Base-by-base conservation (phyloP, 1,140 invertebrate species). In the Sitophilus oryzae region DNA sequence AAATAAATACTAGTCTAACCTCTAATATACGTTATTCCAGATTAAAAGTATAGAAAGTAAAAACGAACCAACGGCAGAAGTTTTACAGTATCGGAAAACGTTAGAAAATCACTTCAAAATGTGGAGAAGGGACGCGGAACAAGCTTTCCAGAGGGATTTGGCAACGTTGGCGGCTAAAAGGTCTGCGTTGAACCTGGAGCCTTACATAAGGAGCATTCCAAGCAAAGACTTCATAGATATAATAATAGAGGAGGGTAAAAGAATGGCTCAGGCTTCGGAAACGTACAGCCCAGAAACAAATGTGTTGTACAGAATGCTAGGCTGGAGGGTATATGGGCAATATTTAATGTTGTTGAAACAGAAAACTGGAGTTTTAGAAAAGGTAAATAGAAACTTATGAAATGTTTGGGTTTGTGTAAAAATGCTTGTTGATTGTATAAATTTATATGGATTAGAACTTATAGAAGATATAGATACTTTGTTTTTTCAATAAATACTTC, bases 181-280 rank as follows among this genome's bases (percentile, higher is more conserved):
- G 59, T 69, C 67, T 25, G 69, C 74, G 1, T 75, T 84, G 21
- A 80, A 81, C 50, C 61, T 92, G 25, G 81, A 88, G 73, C 84
- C 89, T 0, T 96, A 86, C 70, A 72, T 96, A 9, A 64, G 66
- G 14, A 59, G 49, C 21, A 61, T 72, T 22, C 70, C 70, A 9
- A 20, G 46, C 0, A 64, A 63, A 42, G 70, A 72, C 57, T 66
- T 63, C 35, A 58, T 72, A 1, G 56, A 52, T 15, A 67, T 72
- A 15, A 64, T 72, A 6, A 41, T 71, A 1, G 65, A 68, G 9
- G 71, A 71, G 55, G 67, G 62, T 3, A 68, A 59, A 45, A 62
- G 62, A 42, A 52, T 93, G 11, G 81, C 83, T 0, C 77, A 84
- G 61, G 84, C 83, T 1, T 91, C 89, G 0, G 87, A 91, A 65